Conservation (phyloP, 1,140 invertebrate species). For the Trichoplusia ni region DNA sequence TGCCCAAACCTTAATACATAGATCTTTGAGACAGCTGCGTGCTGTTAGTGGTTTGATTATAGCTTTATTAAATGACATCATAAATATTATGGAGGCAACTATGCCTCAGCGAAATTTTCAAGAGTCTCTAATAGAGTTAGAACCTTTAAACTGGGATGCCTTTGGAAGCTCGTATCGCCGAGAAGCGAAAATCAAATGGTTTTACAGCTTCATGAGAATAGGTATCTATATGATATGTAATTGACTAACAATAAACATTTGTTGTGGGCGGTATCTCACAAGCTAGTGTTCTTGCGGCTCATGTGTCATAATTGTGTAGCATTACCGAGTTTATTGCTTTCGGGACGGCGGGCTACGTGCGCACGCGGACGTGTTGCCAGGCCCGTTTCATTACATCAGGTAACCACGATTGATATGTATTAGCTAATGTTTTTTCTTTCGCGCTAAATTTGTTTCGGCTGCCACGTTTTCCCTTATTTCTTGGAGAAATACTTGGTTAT, state of each 20-base stretch:
- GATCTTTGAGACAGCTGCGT: too few species aligned
- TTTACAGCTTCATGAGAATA: too few species aligned
- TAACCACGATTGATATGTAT: constrained; percentile 17
- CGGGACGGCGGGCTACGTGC: neutral
- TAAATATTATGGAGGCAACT: too few species aligned
- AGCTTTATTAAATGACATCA: too few species aligned
- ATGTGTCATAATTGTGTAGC: constrained; percentile 27
- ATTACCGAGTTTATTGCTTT: constrained; percentile 14
- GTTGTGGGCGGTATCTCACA: neutral
- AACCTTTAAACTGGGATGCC: too few species aligned
- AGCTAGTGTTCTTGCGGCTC: neutral
- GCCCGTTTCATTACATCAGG: constrained; percentile 13
- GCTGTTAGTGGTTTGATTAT: too few species aligned
- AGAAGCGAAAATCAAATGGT: too few species aligned
- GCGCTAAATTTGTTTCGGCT: neutral
- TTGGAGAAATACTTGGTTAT: neutral
- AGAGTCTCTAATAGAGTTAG: too few species aligned
- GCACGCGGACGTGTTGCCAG: neutral
- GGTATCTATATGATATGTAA: constrained; percentile 5
- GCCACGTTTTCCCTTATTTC: neutral
- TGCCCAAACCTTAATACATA: too few species aligned
- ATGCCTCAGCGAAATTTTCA: too few species aligned
- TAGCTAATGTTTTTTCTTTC: constrained; percentile 19
- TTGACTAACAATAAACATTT: constrained; percentile 24
- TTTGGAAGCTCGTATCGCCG: too few species aligned